A percentile compares a stretch with the other conserved stretches of the same genome.
Evolutionary conservation across 2,888 invertebrate species (phyloP).

Genomic region (Aporophyla nigra): DNA sequence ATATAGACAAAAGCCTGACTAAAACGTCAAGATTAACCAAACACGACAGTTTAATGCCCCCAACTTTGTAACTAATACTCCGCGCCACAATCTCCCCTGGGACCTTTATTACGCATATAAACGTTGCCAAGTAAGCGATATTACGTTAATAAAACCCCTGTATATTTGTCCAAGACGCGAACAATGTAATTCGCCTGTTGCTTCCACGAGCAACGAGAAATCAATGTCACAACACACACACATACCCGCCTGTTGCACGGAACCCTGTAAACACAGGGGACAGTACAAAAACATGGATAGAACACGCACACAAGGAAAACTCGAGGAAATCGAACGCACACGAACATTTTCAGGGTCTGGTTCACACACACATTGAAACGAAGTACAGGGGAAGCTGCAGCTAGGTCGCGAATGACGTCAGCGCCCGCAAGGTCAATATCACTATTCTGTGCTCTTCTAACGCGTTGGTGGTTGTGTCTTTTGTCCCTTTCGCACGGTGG

Average conservation of each 20-base stretch:
- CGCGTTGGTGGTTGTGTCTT: slow-evolving; percentile 54
- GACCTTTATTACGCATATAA: slow-evolving; percentile 46
- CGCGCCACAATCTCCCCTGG: slow-evolving; percentile 19
- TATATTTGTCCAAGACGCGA: slow-evolving; percentile 59
- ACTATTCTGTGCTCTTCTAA: slow-evolving; percentile 76
- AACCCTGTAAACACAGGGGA: slow-evolving; percentile 59
- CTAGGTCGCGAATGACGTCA: slow-evolving; percentile 92
- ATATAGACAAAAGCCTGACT: slow-evolving; percentile 11
- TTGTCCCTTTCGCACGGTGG: slow-evolving; percentile 75
- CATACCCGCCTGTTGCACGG: slow-evolving; percentile 80
- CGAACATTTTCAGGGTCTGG: slow-evolving; percentile 86
- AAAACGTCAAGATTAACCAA: slow-evolving; percentile 24
- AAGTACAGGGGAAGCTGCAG: slow-evolving; percentile 83
- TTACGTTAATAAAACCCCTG: slow-evolving; percentile 63
- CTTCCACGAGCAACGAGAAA: slow-evolving; percentile 79
- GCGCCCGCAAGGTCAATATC: slow-evolving; percentile 90
- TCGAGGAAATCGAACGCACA: slow-evolving; percentile 72
- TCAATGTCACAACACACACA: slow-evolving; percentile 85
- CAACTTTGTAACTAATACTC: slow-evolving; percentile 38
- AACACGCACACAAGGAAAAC: slow-evolving; percentile 50
- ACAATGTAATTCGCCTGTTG: slow-evolving; percentile 80
- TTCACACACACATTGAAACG: slow-evolving; percentile 82
- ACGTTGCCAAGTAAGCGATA: slow-evolving; percentile 56
- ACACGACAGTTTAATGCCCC: slow-evolving; percentile 47
- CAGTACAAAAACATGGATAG: slow-evolving; percentile 63